Evolutionary conservation across 2,888 invertebrate genomes (phyloP), one percentile per base, ranked within the genome.

Genomic region (Leptinotarsa haldemani): DNA sequence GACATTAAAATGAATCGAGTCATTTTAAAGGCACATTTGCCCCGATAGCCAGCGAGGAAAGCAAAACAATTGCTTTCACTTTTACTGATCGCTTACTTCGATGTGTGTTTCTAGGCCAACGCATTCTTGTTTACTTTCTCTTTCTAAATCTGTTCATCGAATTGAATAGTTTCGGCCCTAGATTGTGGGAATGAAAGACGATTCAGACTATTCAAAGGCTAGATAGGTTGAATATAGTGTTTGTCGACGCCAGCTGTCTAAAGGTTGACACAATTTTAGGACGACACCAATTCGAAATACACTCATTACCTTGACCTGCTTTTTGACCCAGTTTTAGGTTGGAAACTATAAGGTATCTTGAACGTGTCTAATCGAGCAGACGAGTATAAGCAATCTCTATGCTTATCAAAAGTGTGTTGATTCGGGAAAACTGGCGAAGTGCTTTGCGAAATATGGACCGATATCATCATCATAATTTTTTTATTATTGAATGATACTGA

Each of bases 31-130:
- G 69, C 74, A 74, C 71, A 70, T 75, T 75, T 74, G 58, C 70
- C 71, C 70, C 71, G 18, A 63, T 46, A 30, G 40, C 64, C 63
- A 20, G 46, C n/a, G 61, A 74, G 79, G 81, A 82, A 82, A 82
- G 81, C 80, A 82, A 77, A 81, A 82, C 80, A 81, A 80, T 76
- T 73, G 81, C 81, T 82, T 81, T 81, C 81, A 82, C 82, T 82
- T 82, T 82, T 80, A 82, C 80, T 78, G 78, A 80, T 79, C 78
- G 70, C 77, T 61, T 58, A 50, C 69, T 65, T 63, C 71, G 69
- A 80, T 80, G 76, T 81, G 77, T 78, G 81, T 81, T 80, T 78
- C 52, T 76, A 74, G 79, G 81, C 76, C 80, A 66, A 69, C 66
- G 74, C 73, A 73, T 74, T 71, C 76, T 77, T 76, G 66, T 71